These are phyloP conservation scores for Chrosomus eos DNA, from an alignment of 2,797 vertebrate species.

Conservation along the genomic window DNA sequence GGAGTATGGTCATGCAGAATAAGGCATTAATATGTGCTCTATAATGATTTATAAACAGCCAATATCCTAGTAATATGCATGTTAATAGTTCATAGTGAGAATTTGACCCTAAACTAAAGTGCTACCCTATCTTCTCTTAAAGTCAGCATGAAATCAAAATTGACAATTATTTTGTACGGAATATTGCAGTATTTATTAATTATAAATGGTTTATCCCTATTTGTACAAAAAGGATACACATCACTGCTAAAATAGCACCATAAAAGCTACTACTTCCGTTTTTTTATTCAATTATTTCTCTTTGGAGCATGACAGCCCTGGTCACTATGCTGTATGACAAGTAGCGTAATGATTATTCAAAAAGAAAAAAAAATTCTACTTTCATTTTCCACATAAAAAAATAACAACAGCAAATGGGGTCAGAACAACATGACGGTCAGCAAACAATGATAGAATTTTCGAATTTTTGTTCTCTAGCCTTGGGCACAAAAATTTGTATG, in stretches of 20 bases:
- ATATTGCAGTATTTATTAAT: not conserved
- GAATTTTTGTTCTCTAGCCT: not conserved
- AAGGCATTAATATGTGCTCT: not conserved
- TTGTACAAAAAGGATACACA: not conserved
- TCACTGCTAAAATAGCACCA: not conserved
- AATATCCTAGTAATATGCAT: too few species aligned
- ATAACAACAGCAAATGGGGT: not conserved
- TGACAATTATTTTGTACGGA: not conserved
- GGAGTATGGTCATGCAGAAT: not conserved
- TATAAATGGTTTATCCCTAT: not conserved
- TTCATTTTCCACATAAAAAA: not conserved
- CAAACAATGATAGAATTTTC: not conserved
- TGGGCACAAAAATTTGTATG: not conserved
- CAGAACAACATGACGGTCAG: not conserved
- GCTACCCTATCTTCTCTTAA: not conserved
- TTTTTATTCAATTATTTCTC: not conserved
- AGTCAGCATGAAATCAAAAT: not conserved
- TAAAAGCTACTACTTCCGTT: not conserved
- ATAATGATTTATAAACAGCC: too few species aligned
- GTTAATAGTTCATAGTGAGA: too few species aligned
- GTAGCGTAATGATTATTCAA: not conserved
- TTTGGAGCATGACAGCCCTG: not conserved
- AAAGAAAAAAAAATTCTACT: not conserved
- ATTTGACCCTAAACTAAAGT: too few species aligned
- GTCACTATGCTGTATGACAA: not conserved